These are phyloP conservation scores for Callaeas wilsoni DNA, from an alignment of 2,113 vertebrate species.

Conservation along the genomic window DNA sequence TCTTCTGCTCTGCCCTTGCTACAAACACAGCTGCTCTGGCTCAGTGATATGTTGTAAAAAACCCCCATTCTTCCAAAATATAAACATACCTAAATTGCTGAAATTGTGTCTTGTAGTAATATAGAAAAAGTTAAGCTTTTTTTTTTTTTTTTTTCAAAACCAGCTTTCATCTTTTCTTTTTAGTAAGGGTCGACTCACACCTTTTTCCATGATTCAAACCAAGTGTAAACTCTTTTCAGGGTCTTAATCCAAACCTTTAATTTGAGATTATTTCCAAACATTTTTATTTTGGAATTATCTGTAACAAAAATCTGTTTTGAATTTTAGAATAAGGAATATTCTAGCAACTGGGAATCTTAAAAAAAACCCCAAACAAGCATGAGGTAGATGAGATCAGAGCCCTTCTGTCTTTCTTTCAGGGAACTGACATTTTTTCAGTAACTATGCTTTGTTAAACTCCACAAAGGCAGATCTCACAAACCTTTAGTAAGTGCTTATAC, in stretches of 20 bases:
- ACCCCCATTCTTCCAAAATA: not conserved
- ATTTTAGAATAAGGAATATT: not conserved
- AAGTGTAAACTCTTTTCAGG: not conserved
- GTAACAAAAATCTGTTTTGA: not conserved
- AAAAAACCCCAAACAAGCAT: fast-evolving
- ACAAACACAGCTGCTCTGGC: not conserved
- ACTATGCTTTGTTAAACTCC: not conserved
- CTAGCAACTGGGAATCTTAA: not conserved
- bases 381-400: not conserved
- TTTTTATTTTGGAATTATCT: not conserved
- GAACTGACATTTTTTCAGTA: not conserved
- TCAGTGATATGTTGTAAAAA: not conserved
- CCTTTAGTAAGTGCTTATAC: not conserved
- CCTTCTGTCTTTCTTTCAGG: not conserved
- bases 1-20: not conserved
- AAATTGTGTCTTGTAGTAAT: not conserved
- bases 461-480: not conserved
- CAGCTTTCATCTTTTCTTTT: not conserved
- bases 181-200: not conserved
- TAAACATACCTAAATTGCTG: not conserved
- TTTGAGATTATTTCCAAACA: not conserved
- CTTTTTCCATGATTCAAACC: not conserved
- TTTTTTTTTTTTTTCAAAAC: too few relatives aligned
- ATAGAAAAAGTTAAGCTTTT: not conserved
- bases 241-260: not conserved